Evolutionary conservation across 2,113 vertebrate genomes (phyloP), one percentile per base, ranked within the genome.

Genomic region (Lepus americanus): DNA sequence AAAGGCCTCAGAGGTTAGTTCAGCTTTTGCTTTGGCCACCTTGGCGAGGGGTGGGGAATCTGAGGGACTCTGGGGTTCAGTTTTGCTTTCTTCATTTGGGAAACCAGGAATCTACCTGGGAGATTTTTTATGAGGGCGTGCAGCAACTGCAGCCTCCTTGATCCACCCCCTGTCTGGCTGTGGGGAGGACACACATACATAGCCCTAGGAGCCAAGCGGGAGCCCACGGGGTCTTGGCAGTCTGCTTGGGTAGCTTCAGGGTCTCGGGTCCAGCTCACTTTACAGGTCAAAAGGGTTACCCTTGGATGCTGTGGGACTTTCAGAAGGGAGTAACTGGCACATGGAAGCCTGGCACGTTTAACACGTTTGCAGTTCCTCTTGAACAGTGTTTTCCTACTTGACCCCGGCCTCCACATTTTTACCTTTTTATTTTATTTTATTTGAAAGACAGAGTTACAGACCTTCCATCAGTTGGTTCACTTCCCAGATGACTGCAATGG

Each of bases 321-420:
- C 13, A n/a, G 53, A 61, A 14, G 29, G 23, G 74, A 67, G 53
- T 9, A 36, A 33, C 63, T 95, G 66, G 13, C 17, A 33, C 2
- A 0, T 85, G 55, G 69, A 91, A 76, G 31, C 14, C 49, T 12
- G 5, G 51, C 29, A 14, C 17, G 19, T 63, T 51, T 13, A 49
- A 79, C 17, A 93, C 61, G 72, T 44, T 51, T 67, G 55, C 72
- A 64, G 22, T 93, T 67, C 39, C 55, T 82, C 93, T 72, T 72
- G 13, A 8, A 67, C 6, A 10, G 13, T n/a, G 69, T 55, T 79
- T 82, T 77, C 11, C 25, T 70, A 3, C 12, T 69, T 74, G 17
- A 69, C n/a, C 3, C 36, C n/a, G 6, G 5, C 86, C 27, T 49
- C 67, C 8, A 17, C 63, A 8, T 82, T 76, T 87, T 67, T 63